A percentile compares a stretch with the other conserved stretches of the same genome.
phyloP scores from a whole-genome alignment of 1,140 invertebrate genomes.

The Littorina saxatilis region DNA sequence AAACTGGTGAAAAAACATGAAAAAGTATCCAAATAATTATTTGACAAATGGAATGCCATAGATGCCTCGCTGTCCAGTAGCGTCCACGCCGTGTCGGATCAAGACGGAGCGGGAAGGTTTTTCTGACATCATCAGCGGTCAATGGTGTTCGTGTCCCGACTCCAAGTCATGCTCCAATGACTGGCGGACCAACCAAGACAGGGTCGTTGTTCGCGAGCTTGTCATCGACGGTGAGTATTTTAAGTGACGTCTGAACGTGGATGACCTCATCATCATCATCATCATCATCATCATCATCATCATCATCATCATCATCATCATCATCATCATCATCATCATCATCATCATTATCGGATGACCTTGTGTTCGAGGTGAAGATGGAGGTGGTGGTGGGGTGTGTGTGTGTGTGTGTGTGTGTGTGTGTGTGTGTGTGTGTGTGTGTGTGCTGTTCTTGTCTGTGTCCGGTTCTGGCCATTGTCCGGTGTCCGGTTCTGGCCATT shows the following conservation, averaged over 20 bases:
- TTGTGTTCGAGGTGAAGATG: too few relatives aligned
- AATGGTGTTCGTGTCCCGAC: neutral
- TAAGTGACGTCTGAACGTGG: neutral
- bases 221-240: neutral
- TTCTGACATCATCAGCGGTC: neutral
- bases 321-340: neutral
- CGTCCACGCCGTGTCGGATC: neutral
- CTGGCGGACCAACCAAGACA: neutral
- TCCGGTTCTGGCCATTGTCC: too few relatives aligned
- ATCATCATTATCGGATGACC: neutral
- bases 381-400: too few relatives aligned
- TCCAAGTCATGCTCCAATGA: slow-evolving; percentile 7
- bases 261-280: too few relatives aligned
- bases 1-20: too few relatives aligned
- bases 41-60: too few relatives aligned
- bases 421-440: too few relatives aligned
- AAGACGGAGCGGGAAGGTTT: neutral
- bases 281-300: neutral
- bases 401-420: too few relatives aligned
- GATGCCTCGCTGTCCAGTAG: neutral
- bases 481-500: too few relatives aligned
- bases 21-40: too few relatives aligned
- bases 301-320: neutral
- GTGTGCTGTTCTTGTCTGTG: too few relatives aligned
- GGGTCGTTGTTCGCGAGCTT: neutral